Evolutionary conservation across 2,113 vertebrate species (phyloP).

Genomic region (Barnardius zonarius): DNA sequence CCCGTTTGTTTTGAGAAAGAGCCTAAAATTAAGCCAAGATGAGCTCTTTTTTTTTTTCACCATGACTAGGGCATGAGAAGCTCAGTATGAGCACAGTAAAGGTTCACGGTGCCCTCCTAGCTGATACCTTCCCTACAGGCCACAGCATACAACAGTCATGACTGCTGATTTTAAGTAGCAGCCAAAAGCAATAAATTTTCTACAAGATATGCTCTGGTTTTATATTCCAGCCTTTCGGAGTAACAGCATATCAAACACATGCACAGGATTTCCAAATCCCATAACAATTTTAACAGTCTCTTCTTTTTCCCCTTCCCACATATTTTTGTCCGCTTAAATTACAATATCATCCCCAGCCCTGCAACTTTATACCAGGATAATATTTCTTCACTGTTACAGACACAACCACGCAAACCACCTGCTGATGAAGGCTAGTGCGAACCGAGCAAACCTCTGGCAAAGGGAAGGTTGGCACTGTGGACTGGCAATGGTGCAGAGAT

Average conservation of each 20-base stretch:
- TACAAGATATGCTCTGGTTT: neutral
- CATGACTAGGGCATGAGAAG: neutral
- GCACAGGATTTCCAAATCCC: conserved; percentile 8
- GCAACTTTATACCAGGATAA: neutral
- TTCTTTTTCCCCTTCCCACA: neutral
- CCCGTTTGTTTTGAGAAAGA: neutral
- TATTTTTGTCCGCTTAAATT: neutral
- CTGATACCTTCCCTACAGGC: neutral
- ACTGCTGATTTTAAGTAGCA: neutral
- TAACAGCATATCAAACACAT: neutral
- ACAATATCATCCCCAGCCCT: neutral
- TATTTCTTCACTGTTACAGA: neutral
- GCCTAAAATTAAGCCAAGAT: neutral
- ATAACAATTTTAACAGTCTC: neutral
- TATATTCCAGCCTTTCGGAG: neutral
- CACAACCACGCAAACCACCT: neutral
- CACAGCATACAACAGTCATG: neutral
- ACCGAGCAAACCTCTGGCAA: neutral
- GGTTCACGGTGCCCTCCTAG: neutral
- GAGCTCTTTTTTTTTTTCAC: neutral
- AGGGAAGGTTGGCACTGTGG: neutral
- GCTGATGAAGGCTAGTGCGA: neutral
- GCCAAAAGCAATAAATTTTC: neutral
- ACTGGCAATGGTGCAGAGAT: neutral
- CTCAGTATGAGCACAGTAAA: neutral